Conservation (phyloP, 92 coral and sea anemone genomes). For the Metridium senile region DNA sequence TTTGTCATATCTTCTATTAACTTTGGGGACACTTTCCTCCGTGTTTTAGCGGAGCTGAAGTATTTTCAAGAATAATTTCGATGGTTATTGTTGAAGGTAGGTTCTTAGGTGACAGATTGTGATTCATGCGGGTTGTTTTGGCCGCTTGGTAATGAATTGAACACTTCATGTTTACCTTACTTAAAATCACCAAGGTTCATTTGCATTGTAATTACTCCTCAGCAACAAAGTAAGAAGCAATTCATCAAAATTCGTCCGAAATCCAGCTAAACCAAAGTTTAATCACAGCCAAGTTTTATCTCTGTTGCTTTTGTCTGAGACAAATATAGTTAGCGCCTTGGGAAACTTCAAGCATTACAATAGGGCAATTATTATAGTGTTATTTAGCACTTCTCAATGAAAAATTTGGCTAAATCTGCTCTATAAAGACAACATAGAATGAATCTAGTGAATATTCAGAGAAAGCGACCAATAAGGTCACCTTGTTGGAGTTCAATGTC, state of each 20-base stretch:
- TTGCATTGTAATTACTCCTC: background rate
- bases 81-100: slow-evolving; percentile 18
- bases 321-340: slow-evolving; percentile 11
- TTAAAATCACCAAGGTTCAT: slow-evolving; percentile 2
- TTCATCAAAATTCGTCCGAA: slow-evolving; percentile 6
- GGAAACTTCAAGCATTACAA: slow-evolving; percentile 22
- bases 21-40: slow-evolving; percentile 21
- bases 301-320: background rate
- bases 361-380: slow-evolving; percentile 12
- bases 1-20: slow-evolving; percentile 9
- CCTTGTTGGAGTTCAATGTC: background rate
- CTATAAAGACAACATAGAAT: slow-evolving; percentile 10
- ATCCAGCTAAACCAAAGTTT: background rate
- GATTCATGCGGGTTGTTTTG: slow-evolving; percentile 11
- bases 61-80: slow-evolving; percentile 5
- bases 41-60: slow-evolving; percentile 22
- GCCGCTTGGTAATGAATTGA: slow-evolving; percentile 21
- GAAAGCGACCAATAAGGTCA: slow-evolving; percentile 3
- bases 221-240: background rate
- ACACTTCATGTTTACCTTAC: slow-evolving; percentile 13
- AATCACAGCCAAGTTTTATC: background rate
- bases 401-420: background rate
- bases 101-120: slow-evolving; percentile 6
- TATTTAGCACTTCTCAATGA: slow-evolving; percentile 19
- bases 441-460: slow-evolving; percentile 19